Evolutionary conservation across 2,113 vertebrate species (phyloP).

Genomic region (Otis tarda): DNA sequence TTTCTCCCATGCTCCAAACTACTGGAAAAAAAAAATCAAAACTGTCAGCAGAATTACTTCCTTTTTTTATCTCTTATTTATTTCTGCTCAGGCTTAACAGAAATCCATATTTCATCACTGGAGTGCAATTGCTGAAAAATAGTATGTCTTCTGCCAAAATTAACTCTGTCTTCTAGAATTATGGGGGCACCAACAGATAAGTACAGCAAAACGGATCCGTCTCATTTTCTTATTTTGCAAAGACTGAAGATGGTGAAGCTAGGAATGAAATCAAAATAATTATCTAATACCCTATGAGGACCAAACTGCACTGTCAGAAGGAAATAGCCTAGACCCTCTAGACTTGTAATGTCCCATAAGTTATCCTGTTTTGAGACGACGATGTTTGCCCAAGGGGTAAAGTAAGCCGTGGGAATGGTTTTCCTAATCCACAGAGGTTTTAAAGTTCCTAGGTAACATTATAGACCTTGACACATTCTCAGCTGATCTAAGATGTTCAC

Average conservation of each 20-base stretch:
- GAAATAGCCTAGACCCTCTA: background rate
- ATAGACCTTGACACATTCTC: background rate
- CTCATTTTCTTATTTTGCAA: background rate
- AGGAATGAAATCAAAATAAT: background rate
- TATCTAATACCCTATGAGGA: background rate
- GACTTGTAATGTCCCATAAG: background rate
- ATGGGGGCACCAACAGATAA: background rate
- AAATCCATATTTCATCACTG: background rate
- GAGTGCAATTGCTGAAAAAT: background rate
- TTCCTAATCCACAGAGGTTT: conserved; percentile 1
- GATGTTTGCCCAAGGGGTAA: background rate
- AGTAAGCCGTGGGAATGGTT: background rate
- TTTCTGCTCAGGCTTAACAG: background rate
- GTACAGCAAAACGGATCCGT: background rate
- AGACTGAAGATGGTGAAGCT: background rate
- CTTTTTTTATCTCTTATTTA: background rate
- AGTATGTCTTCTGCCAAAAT: background rate
- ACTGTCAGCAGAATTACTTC: background rate
- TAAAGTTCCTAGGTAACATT: background rate
- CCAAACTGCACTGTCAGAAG: background rate
- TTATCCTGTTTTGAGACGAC: background rate
- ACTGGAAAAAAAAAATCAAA: background rate
- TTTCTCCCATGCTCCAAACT: background rate
- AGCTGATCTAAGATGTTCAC: background rate
- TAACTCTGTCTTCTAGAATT: background rate